phyloP scores from a whole-genome alignment of 2,113 vertebrate genomes.

The Coracopsis vasa region DNA sequence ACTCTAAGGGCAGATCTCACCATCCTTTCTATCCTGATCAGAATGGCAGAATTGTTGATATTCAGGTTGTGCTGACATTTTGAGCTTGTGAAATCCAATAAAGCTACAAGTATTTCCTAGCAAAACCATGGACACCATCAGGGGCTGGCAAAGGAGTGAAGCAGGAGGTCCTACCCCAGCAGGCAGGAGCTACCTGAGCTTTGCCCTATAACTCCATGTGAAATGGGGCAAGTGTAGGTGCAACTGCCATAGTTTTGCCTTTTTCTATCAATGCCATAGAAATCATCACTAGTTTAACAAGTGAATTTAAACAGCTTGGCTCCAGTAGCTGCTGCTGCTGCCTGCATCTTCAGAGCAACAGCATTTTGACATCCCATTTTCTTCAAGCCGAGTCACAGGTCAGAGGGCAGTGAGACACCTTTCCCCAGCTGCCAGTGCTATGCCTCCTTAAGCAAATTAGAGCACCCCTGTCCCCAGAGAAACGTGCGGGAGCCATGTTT shows the following conservation, averaged over 20 bases:
- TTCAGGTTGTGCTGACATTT: not conserved
- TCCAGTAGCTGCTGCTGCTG: not conserved
- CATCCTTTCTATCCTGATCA: not conserved
- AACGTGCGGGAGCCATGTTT: not conserved
- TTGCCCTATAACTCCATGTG: fast-evolving
- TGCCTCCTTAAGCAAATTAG: not conserved
- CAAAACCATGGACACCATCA: not conserved
- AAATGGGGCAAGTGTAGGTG: not conserved
- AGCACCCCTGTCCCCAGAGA: not conserved
- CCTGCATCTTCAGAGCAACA: not conserved
- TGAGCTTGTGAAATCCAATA: not conserved
- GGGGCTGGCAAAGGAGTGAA: not conserved
- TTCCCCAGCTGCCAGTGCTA: not conserved
- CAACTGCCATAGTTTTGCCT: not conserved
- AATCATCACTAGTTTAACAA: not conserved
- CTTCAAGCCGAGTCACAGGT: not conserved
- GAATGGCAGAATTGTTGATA: not conserved
- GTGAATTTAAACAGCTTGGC: not conserved
- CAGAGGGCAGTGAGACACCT: not conserved
- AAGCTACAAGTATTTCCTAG: not conserved
- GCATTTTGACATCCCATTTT: constrained; percentile 1
- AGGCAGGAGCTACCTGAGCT: not conserved
- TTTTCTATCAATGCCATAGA: not conserved
- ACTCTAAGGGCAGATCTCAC: not conserved
- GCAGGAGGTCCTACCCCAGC: not conserved